Conservation (phyloP, 2,113 vertebrate genomes). For the Eleginops maclovinus region DNA sequence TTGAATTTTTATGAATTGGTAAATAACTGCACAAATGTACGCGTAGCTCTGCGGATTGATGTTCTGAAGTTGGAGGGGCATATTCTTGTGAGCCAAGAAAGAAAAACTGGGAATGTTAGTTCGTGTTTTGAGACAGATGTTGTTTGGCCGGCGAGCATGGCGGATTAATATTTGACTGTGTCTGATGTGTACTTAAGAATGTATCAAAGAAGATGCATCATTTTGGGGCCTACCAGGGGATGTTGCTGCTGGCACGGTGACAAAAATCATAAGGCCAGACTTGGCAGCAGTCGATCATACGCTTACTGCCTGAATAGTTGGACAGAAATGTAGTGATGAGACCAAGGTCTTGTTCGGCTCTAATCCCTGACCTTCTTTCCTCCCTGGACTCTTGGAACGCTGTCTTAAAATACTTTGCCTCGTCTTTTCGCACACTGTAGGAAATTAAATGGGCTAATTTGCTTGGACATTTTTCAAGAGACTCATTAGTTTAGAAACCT, state of each 20-base stretch:
- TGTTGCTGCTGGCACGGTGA: constrained; percentile 64
- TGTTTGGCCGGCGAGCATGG: constrained; percentile 70
- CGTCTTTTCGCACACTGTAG: constrained; percentile 11
- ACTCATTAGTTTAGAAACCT: background rate
- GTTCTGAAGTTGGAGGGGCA: constrained; percentile 67
- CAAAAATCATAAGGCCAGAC: constrained; percentile 69
- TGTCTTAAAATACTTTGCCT: constrained; percentile 11
- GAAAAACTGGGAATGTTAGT: constrained; percentile 67
- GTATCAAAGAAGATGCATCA: constrained; percentile 78
- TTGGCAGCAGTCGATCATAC: constrained; percentile 64
- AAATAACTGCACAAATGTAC: constrained; percentile 77
- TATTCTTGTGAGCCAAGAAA: constrained; percentile 55
- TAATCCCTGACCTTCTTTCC: constrained; percentile 75
- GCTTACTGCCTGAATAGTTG: constrained; percentile 56
- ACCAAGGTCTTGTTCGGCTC: constrained; percentile 58
- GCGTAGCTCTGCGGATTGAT: constrained; percentile 52
- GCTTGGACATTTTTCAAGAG: background rate
- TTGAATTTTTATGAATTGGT: constrained; percentile 86
- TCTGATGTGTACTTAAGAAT: constrained; percentile 82
- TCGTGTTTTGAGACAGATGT: constrained; percentile 77
- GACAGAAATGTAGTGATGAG: constrained; percentile 60
- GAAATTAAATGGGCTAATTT: background rate
- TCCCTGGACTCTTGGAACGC: constrained; percentile 45
- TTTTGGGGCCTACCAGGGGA: constrained; percentile 64
- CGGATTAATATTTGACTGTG: constrained; percentile 80